phyloP scores from a whole-genome alignment of 2,888 invertebrate genomes.

The Orchestes rusci region DNA sequence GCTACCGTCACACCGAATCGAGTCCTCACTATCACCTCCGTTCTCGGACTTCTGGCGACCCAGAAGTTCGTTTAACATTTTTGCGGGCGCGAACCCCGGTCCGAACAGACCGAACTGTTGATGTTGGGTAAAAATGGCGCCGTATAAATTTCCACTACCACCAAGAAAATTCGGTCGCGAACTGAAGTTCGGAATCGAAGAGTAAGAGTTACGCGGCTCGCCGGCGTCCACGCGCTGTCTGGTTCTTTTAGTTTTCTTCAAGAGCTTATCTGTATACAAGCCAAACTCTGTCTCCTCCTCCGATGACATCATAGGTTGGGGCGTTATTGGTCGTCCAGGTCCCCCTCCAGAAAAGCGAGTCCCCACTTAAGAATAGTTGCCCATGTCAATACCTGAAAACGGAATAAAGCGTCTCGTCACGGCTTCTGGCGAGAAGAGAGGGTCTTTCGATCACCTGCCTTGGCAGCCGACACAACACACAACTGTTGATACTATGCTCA shows the following conservation, averaged over 20 bases:
- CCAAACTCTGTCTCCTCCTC: constrained; percentile 92
- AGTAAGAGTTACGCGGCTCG: constrained; percentile 90
- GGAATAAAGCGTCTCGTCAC: constrained; percentile 28
- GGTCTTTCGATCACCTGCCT: constrained; percentile 32
- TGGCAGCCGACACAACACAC: constrained; percentile 27
- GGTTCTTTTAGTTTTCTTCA: constrained; percentile 89
- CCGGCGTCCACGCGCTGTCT: constrained; percentile 96
- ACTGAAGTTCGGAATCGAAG: constrained; percentile 69
- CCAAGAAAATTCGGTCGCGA: constrained; percentile 72
- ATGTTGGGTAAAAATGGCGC: constrained; percentile 75
- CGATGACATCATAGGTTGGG: constrained; percentile 91
- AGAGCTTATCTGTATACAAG: constrained; percentile 88
- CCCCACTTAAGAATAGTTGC: constrained; percentile 51
- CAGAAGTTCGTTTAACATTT: constrained; percentile 86
- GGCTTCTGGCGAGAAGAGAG: constrained; percentile 29
- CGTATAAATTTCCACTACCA: constrained; percentile 68
- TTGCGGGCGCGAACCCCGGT: constrained; percentile 79
- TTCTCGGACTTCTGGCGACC: constrained; percentile 60
- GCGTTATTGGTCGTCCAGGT: constrained; percentile 73
- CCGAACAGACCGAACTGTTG: constrained; percentile 78
- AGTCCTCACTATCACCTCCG: constrained; percentile 43
- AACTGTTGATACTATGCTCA: constrained; percentile 29
- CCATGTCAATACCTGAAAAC: constrained; percentile 46
- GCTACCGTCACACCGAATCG: constrained; percentile 50
- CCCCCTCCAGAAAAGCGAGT: constrained; percentile 42